Evolutionary conservation across 2,113 vertebrate species (phyloP).

Genomic region (Microcebus tavaratra): DNA sequence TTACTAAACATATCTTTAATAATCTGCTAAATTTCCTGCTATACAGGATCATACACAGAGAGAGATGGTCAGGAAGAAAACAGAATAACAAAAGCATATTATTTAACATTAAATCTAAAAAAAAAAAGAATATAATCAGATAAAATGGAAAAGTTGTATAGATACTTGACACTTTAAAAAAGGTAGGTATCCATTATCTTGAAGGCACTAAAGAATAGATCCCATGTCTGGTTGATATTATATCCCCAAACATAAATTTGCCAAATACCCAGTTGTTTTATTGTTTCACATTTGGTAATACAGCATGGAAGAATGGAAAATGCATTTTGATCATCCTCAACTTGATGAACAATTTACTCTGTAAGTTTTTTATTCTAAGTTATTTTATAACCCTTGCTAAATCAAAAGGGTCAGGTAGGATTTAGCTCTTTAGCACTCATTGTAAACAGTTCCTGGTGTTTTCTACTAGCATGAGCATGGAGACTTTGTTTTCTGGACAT

Average conservation of each 20-base stretch:
- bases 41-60: background rate
- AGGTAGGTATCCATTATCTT: background rate
- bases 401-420: background rate
- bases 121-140: background rate
- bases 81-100: background rate
- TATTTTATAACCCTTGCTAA: background rate
- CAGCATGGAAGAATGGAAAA: background rate
- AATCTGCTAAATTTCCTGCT: background rate
- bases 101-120: no score
- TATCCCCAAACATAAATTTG: background rate
- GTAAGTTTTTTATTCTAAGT: background rate
- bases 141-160: background rate
- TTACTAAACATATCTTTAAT: background rate
- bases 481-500: background rate
- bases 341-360: background rate
- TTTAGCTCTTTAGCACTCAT: background rate
- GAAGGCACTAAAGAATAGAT: background rate
- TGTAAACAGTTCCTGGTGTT: background rate
- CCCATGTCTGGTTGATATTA: background rate
- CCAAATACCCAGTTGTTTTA: background rate
- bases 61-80: background rate
- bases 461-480: background rate
- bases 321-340: background rate
- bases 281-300: background rate
- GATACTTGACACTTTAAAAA: background rate